Evolutionary conservation across 2,888 invertebrate genomes (phyloP).

Genomic region (Caenorhabditis afra): DNA sequence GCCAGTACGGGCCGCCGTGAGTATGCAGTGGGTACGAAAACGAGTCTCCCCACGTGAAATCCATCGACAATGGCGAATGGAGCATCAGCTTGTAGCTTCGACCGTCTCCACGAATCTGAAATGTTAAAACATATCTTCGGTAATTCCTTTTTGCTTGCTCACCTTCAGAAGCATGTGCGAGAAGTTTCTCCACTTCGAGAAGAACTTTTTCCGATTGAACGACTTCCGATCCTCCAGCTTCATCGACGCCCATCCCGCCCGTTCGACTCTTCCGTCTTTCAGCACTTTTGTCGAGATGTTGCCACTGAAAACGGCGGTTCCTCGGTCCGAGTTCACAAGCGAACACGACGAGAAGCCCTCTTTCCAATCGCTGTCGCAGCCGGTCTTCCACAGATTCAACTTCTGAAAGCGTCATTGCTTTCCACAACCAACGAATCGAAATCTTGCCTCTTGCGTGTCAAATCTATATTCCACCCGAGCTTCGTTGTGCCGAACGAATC

Average conservation of each 20-base stretch:
- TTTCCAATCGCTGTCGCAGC: slow-evolving; percentile 78
- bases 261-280: slow-evolving; percentile 75
- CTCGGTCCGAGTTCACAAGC: slow-evolving; percentile 66
- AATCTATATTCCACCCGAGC: slow-evolving; percentile 74
- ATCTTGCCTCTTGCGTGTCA: slow-evolving; percentile 69
- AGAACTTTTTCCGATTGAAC: slow-evolving; percentile 73
- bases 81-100: slow-evolving; percentile 91
- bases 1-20: slow-evolving; percentile 96
- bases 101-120: slow-evolving; percentile 89
- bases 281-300: slow-evolving; percentile 64
- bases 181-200: slow-evolving; percentile 75
- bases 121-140: slow-evolving; percentile 3
- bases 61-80: slow-evolving; percentile 87
- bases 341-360: slow-evolving; percentile 76
- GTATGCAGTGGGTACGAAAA: slow-evolving; percentile 92
- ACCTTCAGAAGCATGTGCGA: slow-evolving; percentile 78
- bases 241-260: slow-evolving; percentile 79
- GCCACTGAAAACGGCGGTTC: slow-evolving; percentile 74
- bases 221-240: slow-evolving; percentile 73
- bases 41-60: slow-evolving; percentile 91
- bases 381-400: slow-evolving; percentile 71
- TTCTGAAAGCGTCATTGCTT: slow-evolving; percentile 38
- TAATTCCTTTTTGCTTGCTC: neutral
- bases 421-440: neutral
- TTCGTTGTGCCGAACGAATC: slow-evolving; percentile 70